Evolutionary conservation across 2,113 vertebrate species (phyloP).

Genomic region (Oryzias celebensis): DNA sequence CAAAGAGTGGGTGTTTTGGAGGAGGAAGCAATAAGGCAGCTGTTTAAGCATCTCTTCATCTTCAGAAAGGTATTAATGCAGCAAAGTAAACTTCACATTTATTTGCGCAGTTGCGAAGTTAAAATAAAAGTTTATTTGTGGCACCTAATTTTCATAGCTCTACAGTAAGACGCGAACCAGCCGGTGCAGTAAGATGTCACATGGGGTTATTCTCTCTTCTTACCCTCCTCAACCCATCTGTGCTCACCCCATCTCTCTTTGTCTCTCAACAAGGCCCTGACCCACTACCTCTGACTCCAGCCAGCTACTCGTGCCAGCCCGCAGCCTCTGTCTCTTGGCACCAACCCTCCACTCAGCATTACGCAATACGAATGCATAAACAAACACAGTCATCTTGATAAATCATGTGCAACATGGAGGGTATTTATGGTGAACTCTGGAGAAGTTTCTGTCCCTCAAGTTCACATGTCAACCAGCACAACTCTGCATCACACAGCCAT

Average conservation of each 20-base stretch:
- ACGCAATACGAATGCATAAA: constrained; percentile 28
- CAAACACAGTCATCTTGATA: constrained; percentile 26
- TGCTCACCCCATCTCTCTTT: background rate
- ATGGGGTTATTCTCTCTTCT: constrained; percentile 23
- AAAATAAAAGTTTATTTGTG: background rate
- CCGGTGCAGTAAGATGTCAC: constrained; percentile 10
- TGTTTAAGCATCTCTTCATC: constrained; percentile 27
- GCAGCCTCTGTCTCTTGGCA: constrained; percentile 6
- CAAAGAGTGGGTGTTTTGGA: constrained; percentile 14
- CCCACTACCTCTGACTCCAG: constrained; percentile 20
- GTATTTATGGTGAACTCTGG: constrained; percentile 34
- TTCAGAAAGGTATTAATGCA: constrained; percentile 10
- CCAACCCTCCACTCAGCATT: constrained; percentile 2
- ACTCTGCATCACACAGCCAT: constrained; percentile 47
- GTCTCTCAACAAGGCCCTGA: constrained; percentile 6
- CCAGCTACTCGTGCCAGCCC: constrained; percentile 1
- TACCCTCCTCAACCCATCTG: background rate
- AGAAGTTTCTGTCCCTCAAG: constrained; percentile 36
- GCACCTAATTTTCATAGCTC: background rate
- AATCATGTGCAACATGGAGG: constrained; percentile 24
- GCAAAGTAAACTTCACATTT: constrained; percentile 8
- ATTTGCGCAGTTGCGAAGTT: background rate
- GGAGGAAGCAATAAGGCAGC: constrained; percentile 36
- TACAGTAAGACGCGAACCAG: too few species aligned
- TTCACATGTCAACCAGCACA: constrained; percentile 20